phyloP scores from a whole-genome alignment of 2,797 vertebrate genomes.

The Mastacembelus armatus region DNA sequence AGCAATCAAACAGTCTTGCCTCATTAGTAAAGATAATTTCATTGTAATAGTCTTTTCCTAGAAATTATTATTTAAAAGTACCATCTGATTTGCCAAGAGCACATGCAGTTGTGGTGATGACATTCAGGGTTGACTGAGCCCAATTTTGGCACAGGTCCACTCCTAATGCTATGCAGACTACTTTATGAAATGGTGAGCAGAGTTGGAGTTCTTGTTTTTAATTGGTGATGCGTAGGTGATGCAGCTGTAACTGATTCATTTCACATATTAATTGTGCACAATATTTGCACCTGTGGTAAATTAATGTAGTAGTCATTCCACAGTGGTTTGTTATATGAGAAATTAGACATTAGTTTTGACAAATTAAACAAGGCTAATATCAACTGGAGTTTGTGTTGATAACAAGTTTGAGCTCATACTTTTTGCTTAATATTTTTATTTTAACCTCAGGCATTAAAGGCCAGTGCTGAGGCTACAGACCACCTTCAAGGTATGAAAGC shows the following conservation, averaged over 20 bases:
- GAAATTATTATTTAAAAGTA: conserved; percentile 41
- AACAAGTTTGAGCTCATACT: background rate
- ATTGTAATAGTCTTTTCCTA: conserved; percentile 28
- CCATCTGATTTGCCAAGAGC: conserved; percentile 9
- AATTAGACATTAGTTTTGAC: background rate
- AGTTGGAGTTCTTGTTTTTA: background rate
- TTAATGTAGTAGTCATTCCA: background rate
- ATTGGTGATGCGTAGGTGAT: no score
- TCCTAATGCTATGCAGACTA: conserved; percentile 17
- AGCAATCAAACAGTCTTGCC: conserved; percentile 35
- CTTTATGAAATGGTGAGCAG: conserved; percentile 17
- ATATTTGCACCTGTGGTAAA: no score
- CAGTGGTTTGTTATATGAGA: background rate
- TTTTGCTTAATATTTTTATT: background rate
- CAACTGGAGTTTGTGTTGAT: background rate
- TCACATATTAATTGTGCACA: no score
- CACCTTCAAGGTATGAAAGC: conserved; percentile 92
- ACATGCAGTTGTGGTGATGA: conserved; percentile 14
- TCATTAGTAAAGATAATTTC: conserved; percentile 38
- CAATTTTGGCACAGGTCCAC: conserved; percentile 7
- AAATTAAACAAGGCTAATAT: background rate
- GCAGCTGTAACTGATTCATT: background rate
- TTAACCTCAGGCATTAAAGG: conserved; percentile 87
- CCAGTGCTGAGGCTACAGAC: conserved; percentile 92
- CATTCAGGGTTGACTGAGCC: conserved; percentile 18